Percentiles rank a stretch among this genome's conserved stretches.
Conservation (phyloP, 2,888 invertebrate species). For the Lithophane ornitopus region DNA sequence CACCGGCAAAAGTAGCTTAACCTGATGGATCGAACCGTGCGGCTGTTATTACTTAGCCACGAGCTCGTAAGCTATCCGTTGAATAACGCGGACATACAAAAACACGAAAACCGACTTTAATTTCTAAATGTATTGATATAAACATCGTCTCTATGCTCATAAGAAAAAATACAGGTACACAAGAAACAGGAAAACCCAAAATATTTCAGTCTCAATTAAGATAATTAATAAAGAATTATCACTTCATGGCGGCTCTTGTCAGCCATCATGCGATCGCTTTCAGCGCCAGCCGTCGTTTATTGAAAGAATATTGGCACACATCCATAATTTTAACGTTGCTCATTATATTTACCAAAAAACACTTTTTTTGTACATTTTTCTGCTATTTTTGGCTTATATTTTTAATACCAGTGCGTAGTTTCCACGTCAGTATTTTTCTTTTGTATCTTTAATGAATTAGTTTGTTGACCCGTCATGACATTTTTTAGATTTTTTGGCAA, state of each 20-base stretch:
- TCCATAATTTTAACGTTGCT: slow-evolving; percentile 40
- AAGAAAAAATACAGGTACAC: too few relatives aligned
- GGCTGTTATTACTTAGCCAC: too few relatives aligned
- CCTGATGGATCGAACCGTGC: too few relatives aligned
- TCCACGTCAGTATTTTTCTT: slow-evolving; percentile 9
- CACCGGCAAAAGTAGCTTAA: too few relatives aligned
- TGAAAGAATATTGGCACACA: slow-evolving; percentile 49
- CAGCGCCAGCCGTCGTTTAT: slow-evolving; percentile 36
- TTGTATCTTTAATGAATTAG: background rate
- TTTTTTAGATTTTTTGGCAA: background rate
- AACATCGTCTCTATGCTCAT: too few relatives aligned
- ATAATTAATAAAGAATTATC: slow-evolving; percentile 43
- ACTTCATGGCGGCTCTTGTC: slow-evolving; percentile 17
- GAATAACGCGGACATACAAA: too few relatives aligned
- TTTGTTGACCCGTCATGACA: background rate
- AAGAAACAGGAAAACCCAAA: background rate
- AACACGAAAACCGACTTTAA: too few relatives aligned
- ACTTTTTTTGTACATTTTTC: slow-evolving; percentile 10
- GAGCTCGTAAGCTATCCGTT: too few relatives aligned
- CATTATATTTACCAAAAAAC: slow-evolving; percentile 45
- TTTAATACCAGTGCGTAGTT: slow-evolving; percentile 1
- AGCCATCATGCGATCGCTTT: slow-evolving; percentile 31
- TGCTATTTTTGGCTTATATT: slow-evolving; percentile 33
- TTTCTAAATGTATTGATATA: too few relatives aligned
- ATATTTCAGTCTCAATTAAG: slow-evolving; percentile 27